Base-by-base conservation (phyloP, 1,140 invertebrate genomes). In the Araneus ventricosus region DNA sequence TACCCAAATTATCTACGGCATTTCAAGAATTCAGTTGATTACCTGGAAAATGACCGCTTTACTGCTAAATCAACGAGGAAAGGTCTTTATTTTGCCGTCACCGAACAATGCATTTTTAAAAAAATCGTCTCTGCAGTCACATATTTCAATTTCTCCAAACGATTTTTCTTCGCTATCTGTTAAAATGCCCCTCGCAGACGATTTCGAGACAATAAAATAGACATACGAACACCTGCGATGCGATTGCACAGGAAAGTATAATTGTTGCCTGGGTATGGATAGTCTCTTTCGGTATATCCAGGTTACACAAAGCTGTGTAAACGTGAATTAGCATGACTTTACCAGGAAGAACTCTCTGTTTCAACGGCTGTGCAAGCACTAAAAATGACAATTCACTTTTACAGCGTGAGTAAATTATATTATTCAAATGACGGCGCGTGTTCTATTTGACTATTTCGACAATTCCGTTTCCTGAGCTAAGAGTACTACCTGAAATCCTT, bases 281-380 rank as follows among this genome's bases (percentile, higher is more conserved):
- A 10, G 63, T 67, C 24, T 0, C 10, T 45, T n/a, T 84, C 30
- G 8, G 24, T 45, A 1, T 22, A 37, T 84, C 41, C 82, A 52
- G 41, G 30, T 37, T 24, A 45, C 39, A n/a, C 27, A 84, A 84
- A 84, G 82, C 82, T 84, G 82, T 14, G 45, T 45, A 84, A 84
- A 84, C 8, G n/a, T 17, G 27, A 84, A 17, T 57, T 37, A 22
- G 39, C 41, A 45, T 41, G 41, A n/a, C n/a, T 82, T 41, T 84
- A 84, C 39, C 82, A 84, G 82, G 82, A 84, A 84, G 39, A 84
- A 84, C n/a, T 52, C 22, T 45, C 82, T 84, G 41, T 52, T 57
- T 45, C 41, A 34, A 6, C 45, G 45, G 22, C 39, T n/a, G 82
- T 84, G 82, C 22, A 75, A 75, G 17, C 70, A 75, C 30, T 75